Evolutionary conservation across 2,797 vertebrate genomes (phyloP).

Genomic region (Alcedo quadribrachys): DNA sequence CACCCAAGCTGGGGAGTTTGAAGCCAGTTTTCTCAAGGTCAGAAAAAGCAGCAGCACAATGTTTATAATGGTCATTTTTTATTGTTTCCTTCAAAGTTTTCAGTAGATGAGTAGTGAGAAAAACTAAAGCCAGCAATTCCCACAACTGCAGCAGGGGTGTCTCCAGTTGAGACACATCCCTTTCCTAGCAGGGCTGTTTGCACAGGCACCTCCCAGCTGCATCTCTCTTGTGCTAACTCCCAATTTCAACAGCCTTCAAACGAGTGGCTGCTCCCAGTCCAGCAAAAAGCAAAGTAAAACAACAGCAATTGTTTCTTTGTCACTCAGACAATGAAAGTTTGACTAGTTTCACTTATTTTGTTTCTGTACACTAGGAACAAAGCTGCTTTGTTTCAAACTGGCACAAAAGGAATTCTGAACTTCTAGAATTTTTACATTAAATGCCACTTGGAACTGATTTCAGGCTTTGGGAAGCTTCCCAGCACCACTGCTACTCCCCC

Average conservation of each 20-base stretch:
- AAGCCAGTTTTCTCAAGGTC: not conserved
- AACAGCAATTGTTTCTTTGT: slow-evolving; percentile 3
- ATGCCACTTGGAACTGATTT: slow-evolving; percentile 11
- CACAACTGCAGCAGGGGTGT: not conserved
- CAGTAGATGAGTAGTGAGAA: not conserved
- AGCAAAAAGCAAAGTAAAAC: not conserved
- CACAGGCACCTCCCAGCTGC: not conserved
- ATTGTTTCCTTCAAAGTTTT: not conserved
- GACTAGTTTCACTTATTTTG: slow-evolving; percentile 57
- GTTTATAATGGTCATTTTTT: not conserved
- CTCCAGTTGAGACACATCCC: not conserved
- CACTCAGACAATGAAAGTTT: slow-evolving; percentile 44
- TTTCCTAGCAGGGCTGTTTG: not conserved
- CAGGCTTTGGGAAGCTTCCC: not conserved
- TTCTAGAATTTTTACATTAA: slow-evolving; percentile 52
- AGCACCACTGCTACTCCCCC: not conserved
- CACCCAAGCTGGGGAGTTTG: rapidly evolving
- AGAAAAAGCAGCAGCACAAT: not conserved
- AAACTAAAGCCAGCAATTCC: not conserved
- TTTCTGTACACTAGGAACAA: slow-evolving; percentile 37
- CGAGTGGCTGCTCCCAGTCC: not conserved
- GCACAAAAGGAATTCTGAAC: slow-evolving; percentile 59
- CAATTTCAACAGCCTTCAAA: not conserved
- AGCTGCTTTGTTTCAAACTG: slow-evolving; percentile 34
- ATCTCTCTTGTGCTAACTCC: not conserved